A percentile compares a stretch with the other conserved stretches of the same genome.
Evolutionary conservation across 2,888 invertebrate species (phyloP).

Genomic region (Rhyacophila evoluta): DNA sequence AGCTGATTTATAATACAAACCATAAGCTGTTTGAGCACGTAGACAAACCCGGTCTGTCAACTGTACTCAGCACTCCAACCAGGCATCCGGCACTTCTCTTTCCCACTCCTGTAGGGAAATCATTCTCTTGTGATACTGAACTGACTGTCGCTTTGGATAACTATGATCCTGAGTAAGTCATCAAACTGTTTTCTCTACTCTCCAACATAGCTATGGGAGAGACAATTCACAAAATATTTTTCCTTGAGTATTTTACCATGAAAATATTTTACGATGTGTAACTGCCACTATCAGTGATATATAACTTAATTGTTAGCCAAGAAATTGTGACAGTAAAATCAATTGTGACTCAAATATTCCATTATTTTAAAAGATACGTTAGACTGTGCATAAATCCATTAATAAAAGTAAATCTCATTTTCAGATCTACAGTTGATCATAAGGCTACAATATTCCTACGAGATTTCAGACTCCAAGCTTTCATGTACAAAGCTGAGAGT

Average conservation of each 20-base stretch:
- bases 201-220: too few relatives aligned
- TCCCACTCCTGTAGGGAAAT: conserved; percentile 89
- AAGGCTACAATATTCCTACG: conserved; percentile 75
- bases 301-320: too few relatives aligned
- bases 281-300: too few relatives aligned
- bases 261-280: too few relatives aligned
- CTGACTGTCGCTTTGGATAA: conserved; percentile 74
- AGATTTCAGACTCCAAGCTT: conserved; percentile 85
- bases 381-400: too few relatives aligned
- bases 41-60: conserved; percentile 69
- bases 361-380: too few relatives aligned
- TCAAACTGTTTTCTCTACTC: too few relatives aligned
- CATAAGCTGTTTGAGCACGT: conserved; percentile 73
- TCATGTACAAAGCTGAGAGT: conserved; percentile 85
- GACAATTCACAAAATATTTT: too few relatives aligned
- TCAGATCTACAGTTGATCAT: conserved; percentile 60
- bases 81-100: conserved; percentile 76
- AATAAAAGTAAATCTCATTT: too few relatives aligned
- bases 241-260: too few relatives aligned
- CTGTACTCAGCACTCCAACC: conserved; percentile 70
- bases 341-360: too few relatives aligned
- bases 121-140: conserved; percentile 81
- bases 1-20: conserved; percentile 79
- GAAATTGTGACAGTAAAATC: too few relatives aligned
- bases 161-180: conserved; percentile 66